Evolutionary conservation across 2,888 invertebrate genomes (phyloP).

Genomic region (Erannis defoliaria): DNA sequence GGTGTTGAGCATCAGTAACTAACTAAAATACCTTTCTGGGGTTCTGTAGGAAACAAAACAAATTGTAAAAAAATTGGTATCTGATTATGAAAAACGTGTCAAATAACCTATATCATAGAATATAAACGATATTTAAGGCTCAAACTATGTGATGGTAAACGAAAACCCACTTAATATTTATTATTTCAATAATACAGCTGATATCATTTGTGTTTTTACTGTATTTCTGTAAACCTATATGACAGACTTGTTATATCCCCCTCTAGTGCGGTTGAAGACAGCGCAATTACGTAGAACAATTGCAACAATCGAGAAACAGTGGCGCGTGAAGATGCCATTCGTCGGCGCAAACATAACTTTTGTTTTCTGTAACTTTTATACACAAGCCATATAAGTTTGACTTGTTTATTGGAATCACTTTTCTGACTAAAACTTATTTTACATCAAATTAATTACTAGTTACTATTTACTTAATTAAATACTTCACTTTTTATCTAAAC

Average conservation of each 20-base stretch:
- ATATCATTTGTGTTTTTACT: background rate
- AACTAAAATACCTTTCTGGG: slow-evolving; percentile 13
- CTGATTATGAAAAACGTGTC: too few species aligned
- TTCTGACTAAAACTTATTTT: background rate
- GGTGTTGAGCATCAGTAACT: slow-evolving; percentile 27
- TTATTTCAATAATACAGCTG: background rate
- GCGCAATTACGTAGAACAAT: slow-evolving; percentile 21
- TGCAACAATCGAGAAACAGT: slow-evolving; percentile 18
- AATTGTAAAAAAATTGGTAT: too few species aligned
- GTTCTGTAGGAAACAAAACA: too few species aligned
- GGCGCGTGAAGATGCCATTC: slow-evolving; percentile 19
- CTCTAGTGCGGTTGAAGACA: slow-evolving; percentile 12
- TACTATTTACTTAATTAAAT: background rate
- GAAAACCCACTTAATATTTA: too few species aligned
- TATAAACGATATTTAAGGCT: too few species aligned
- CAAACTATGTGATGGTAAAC: too few species aligned
- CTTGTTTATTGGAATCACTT: background rate
- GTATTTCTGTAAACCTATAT: background rate
- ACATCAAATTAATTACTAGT: background rate
- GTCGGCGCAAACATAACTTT: slow-evolving; percentile 11
- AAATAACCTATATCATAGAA: too few species aligned
- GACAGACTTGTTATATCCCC: background rate
- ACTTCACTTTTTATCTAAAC: too few species aligned
- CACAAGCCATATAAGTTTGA: too few species aligned
- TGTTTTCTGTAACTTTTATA: slow-evolving; percentile 9